A percentile compares a stretch with the other conserved stretches of the same genome.
These are phyloP conservation scores for Paguma larvata DNA, from an alignment of 2,797 vertebrate species.

Conservation along the genomic window DNA sequence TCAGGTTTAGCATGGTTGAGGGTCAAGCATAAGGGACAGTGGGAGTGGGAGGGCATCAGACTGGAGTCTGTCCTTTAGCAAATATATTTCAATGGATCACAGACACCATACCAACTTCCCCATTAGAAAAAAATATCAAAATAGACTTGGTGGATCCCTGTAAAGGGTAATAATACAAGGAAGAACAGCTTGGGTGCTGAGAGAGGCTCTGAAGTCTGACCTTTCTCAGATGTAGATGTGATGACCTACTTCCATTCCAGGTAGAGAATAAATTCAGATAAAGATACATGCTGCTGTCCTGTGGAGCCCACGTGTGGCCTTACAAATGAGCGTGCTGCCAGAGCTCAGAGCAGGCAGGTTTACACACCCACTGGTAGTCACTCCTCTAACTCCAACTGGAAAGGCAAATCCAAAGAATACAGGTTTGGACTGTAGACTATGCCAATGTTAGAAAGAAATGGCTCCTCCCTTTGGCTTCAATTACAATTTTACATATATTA, in stretches of 20 bases:
- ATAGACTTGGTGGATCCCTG: slow-evolving; percentile 53
- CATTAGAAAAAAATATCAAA: slow-evolving; percentile 42
- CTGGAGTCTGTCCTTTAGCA: slow-evolving; percentile 42
- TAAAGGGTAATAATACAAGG: neutral
- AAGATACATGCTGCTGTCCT: neutral
- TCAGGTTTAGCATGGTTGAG: neutral
- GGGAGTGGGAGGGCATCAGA: neutral
- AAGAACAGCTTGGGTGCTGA: slow-evolving; percentile 8
- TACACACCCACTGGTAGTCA: neutral
- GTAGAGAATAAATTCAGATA: slow-evolving; percentile 34
- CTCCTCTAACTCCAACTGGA: neutral
- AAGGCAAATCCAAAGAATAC: neutral
- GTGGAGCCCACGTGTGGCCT: neutral
- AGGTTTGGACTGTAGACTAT: neutral
- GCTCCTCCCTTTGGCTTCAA: neutral
- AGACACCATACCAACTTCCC: slow-evolving; percentile 58
- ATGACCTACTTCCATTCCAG: slow-evolving; percentile 62
- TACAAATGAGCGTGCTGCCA: neutral
- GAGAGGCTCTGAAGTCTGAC: slow-evolving; percentile 63
- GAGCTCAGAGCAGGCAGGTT: neutral
- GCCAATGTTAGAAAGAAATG: neutral
- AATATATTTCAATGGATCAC: slow-evolving; percentile 60
- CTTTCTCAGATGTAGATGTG: slow-evolving; percentile 52
- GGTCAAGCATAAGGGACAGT: neutral
- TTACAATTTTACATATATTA: neutral